Evolutionary conservation across 1,140 invertebrate genomes (phyloP).

Genomic region (Phortica variegata): DNA sequence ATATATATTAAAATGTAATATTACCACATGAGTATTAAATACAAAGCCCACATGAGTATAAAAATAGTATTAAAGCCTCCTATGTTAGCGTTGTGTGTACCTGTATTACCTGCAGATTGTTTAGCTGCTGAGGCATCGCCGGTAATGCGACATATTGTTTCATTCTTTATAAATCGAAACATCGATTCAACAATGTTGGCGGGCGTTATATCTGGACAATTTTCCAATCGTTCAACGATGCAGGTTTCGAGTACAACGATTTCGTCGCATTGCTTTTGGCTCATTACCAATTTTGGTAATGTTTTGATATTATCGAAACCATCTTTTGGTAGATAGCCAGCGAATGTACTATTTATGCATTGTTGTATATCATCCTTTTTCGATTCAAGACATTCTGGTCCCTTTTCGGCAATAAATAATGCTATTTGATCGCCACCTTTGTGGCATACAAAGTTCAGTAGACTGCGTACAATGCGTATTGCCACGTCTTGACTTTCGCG

Average conservation of each 20-base stretch:
- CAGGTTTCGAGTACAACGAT: conserved; percentile 65
- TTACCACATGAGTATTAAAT: too few relatives aligned
- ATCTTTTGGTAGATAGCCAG: conserved; percentile 56
- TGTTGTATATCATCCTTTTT: conserved; percentile 64
- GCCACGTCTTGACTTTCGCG: conserved; percentile 56
- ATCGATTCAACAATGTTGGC: conserved; percentile 77
- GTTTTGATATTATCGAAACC: conserved; percentile 30
- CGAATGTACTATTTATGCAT: conserved; percentile 67
- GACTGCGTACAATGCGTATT: conserved; percentile 67
- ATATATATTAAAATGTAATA: too few relatives aligned
- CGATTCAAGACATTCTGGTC: conserved; percentile 69
- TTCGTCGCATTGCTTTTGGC: conserved; percentile 56
- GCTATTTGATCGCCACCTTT: conserved; percentile 82
- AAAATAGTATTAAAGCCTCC: too few relatives aligned
- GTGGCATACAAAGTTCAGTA: conserved; percentile 72
- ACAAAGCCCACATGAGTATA: too few relatives aligned
- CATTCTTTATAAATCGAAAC: conserved; percentile 64
- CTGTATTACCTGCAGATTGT: too few relatives aligned
- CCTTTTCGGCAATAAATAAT: conserved; percentile 75
- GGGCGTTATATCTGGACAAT: conserved; percentile 71
- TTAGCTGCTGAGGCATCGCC: too few relatives aligned
- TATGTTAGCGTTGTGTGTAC: too few relatives aligned
- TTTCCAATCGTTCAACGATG: conserved; percentile 66
- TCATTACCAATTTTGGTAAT: conserved; percentile 43
- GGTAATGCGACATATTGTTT: conserved; percentile 47